Evolutionary conservation across 1,140 invertebrate species (phyloP), one percentile per base, ranked within the genome.

Genomic region (Drosophila paulistorum): DNA sequence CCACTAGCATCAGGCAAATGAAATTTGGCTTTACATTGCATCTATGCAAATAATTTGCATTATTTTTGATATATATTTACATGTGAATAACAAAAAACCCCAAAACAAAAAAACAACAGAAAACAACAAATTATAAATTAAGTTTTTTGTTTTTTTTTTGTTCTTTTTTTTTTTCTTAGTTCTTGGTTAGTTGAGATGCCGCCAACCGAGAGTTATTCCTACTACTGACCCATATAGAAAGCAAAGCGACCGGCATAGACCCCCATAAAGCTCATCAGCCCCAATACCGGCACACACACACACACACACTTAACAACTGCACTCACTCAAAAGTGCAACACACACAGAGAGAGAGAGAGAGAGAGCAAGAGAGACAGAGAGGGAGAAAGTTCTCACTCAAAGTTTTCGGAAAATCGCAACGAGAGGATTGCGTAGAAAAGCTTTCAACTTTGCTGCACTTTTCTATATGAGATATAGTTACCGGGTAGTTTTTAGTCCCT

Each of bases 151-250:
- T 55, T 30, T 30, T 55, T 30, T 30, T 54, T 66, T n/a, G 14
- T 6, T n/a, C 10, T 26, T 23, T 5, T 55, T 61, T 33, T 39
- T 42, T 67, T 13, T 33, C 4, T 13, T 41, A 67, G 20, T 72
- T 74, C 41, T 42, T 51, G n/a, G 83, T 83, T 87, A 51, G 45
- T 20, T 51, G 45, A 51, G 68, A 72, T 77, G 82, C 82, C 79
- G 79, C 76, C 68, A 55, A 77, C 75, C 72, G 75, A 83, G 76
- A 72, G 74, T 72, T 79, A 48, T 79, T 86, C 77, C 77, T 84
- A 87, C 84, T 89, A 89, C 84, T 89, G 84, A 89, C 84, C 84
- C 84, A 89, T 81, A 81, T 89, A 85, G 60, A 82, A 37, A 6
- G 57, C 35, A 59, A 37, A 39, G 14, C 57, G 57, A 77, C 74